Base-by-base conservation (phyloP, 1,140 invertebrate species). In the Drosophila ogumai region DNA sequence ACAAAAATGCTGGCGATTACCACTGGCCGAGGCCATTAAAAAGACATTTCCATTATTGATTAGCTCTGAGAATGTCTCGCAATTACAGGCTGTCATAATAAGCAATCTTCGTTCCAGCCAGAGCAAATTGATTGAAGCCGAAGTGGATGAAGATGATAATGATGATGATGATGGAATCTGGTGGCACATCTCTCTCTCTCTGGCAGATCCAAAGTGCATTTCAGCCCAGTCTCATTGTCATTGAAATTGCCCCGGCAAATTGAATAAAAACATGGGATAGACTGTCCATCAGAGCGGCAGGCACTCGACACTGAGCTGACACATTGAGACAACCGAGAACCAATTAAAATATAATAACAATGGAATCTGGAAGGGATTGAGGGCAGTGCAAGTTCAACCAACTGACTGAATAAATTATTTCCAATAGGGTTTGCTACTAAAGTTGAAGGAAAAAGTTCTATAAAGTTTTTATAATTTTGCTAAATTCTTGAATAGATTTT, bases 11-110 rank as follows among this genome's bases (percentile, higher is more conserved):
- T 63, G 52, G 38, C 22, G 49, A 69, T 76, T 76, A 77, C 65
- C 72, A 82, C 44, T 60, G 58, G 41, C 41, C 72, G 43, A 56
- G 58, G 61, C 63, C 77, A 85, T 78, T 57, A 75, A 63, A 81
- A 80, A 79, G 68, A 78, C 74, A 84, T 88, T 90, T 88, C 55
- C 49, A 71, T 85, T 81, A 88, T 85, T 88, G 74, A 88, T 88
- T 85, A 78, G 85, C 85, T 68, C n/a, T 22, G 54, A 52, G 60
- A 59, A 79, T 61, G 67, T 65, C 61, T 64, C 40, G 65, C 81
- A 88, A 88, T 88, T 87, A 80, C 73, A 77, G 46, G 54, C 73
- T 90, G 74, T 71, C 85, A 67, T 79, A 82, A 79, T 84, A 82
- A 75, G 80, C 80, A 56, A 69, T 75, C 65, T 74, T 64, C 36